A percentile compares a stretch with the other conserved stretches of the same genome.
Conservation (phyloP, 1,140 invertebrate species). For the Rhynchophorus ferrugineus region DNA sequence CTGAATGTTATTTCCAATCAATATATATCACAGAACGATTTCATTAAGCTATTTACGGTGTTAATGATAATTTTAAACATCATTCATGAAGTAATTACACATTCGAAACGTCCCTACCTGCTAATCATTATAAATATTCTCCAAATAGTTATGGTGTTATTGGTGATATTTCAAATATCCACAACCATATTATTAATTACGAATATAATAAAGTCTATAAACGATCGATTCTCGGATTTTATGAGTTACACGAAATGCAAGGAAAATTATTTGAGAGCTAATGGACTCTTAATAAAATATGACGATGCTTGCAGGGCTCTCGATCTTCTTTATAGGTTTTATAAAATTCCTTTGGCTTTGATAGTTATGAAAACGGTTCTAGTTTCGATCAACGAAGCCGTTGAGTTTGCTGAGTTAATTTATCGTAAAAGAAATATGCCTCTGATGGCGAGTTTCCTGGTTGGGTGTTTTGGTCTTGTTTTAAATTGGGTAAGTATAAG, state of each 20-base stretch:
- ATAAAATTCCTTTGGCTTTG: not conserved
- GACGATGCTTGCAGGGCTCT: not conserved
- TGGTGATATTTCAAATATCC: not conserved
- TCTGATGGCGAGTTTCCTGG: too few species aligned
- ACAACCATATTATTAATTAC: not conserved
- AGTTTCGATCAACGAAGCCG: not conserved
- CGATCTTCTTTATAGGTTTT: not conserved
- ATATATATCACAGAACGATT: too few species aligned
- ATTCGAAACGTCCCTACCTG: too few species aligned
- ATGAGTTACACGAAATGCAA: not conserved
- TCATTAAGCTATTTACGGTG: too few species aligned
- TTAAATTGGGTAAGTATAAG: too few species aligned
- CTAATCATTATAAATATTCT: not conserved
- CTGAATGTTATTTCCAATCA: not conserved
- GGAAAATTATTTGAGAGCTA: not conserved
- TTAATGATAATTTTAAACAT: too few species aligned
- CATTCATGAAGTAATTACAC: too few species aligned
- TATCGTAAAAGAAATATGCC: too few species aligned
- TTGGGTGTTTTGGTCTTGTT: too few species aligned
- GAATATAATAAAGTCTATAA: not conserved
- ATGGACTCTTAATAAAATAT: not conserved
- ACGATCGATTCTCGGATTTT: not conserved
- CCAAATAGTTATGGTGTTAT: not conserved
- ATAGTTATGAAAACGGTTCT: not conserved
- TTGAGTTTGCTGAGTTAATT: not conserved